Percentiles rank a stretch among this genome's conserved stretches.
Evolutionary conservation across 2,888 invertebrate genomes (phyloP).

Genomic region (Seira sanloemensis): DNA sequence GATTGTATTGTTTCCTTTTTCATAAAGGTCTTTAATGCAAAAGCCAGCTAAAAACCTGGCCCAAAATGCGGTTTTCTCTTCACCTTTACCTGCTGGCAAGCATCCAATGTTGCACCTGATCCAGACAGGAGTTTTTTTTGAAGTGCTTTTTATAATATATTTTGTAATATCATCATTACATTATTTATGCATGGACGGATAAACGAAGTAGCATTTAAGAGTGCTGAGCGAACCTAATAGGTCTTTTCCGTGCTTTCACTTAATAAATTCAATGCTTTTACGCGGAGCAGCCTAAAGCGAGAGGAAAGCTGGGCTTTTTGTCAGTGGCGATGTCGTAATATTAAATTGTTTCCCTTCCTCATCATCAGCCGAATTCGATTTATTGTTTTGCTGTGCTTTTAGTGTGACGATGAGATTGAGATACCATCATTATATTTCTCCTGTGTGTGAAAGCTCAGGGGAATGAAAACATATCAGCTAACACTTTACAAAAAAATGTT

Average conservation of each 20-base stretch:
- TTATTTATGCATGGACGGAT: no score
- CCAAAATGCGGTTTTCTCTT: constrained; percentile 54
- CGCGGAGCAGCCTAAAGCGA: no score
- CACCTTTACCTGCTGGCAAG: constrained; percentile 55
- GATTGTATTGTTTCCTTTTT: no score
- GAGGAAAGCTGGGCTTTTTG: no score
- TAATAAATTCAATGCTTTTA: no score
- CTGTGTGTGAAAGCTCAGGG: not conserved
- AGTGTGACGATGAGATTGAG: not conserved
- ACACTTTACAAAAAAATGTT: no score
- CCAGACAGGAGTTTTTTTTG: not conserved
- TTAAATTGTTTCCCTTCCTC: not conserved
- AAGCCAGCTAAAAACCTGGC: no score
- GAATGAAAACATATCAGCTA: not conserved
- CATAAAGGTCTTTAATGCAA: no score
- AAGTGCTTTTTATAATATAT: not conserved
- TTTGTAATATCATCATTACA: not conserved
- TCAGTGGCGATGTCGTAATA: no score
- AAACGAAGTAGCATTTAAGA: no score
- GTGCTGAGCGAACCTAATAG: no score
- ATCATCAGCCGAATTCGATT: not conserved
- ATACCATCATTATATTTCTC: not conserved
- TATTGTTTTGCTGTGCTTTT: not conserved
- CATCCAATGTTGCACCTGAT: constrained; percentile 62
- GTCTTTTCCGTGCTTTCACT: no score